A percentile compares a stretch with the other conserved stretches of the same genome.
phyloP scores from a whole-genome alignment of 1,140 invertebrate species.

The Melitaea cinxia region DNA sequence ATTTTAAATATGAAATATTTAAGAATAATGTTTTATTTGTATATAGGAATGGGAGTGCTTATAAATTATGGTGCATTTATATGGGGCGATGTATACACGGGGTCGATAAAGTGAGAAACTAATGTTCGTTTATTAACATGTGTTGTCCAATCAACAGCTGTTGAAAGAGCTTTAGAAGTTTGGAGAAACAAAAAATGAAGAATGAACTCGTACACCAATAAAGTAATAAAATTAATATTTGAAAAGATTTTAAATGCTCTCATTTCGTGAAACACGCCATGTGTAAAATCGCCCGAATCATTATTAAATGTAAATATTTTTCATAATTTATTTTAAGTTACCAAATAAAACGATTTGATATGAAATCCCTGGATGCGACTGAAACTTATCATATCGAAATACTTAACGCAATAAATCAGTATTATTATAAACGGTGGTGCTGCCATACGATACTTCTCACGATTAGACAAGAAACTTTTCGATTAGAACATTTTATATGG shows the following conservation, averaged over 20 bases:
- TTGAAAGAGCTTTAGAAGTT: no score
- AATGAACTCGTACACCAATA: no score
- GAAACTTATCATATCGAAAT: constrained; percentile 32
- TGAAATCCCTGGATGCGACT: constrained; percentile 28
- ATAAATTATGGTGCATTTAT: constrained; percentile 60
- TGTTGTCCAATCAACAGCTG: no score
- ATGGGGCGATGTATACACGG: constrained; percentile 23
- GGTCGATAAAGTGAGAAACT: not conserved
- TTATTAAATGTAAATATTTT: constrained; percentile 39
- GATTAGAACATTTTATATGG: constrained; percentile 22
- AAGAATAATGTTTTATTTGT: constrained; percentile 54
- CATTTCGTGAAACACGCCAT: constrained; percentile 4
- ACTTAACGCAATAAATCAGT: constrained; percentile 31
- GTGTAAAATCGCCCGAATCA: constrained; percentile 25
- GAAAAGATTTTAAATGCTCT: not conserved
- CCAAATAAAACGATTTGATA: constrained; percentile 28
- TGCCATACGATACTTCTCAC: constrained; percentile 23
- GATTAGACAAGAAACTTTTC: constrained; percentile 23
- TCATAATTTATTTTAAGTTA: constrained; percentile 36
- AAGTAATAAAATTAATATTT: no score
- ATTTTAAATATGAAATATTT: constrained; percentile 9
- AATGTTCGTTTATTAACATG: no score
- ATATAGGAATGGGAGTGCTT: constrained; percentile 70
- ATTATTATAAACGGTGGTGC: constrained; percentile 31
- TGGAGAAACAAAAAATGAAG: no score